Evolutionary conservation across 2,888 invertebrate species (phyloP).

Genomic region (Pterobdella sp.): DNA sequence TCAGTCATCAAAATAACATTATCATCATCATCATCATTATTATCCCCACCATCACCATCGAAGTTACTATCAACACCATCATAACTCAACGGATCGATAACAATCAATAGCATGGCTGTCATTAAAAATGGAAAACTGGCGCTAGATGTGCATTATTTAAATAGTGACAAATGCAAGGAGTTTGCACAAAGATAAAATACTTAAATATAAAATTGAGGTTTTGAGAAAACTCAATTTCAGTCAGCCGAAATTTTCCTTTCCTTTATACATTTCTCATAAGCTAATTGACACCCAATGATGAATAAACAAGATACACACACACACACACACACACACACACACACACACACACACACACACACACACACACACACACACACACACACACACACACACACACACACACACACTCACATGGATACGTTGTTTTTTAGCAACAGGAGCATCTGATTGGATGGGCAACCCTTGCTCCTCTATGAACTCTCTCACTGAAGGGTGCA

Average conservation of each 20-base stretch:
- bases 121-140: no score
- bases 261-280: no score
- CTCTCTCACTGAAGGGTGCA: conserved; percentile 4
- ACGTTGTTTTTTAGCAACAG: background rate
- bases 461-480: background rate
- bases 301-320: no score
- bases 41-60: background rate
- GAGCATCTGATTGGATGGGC: background rate
- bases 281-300: background rate
- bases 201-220: no score
- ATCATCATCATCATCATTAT: background rate
- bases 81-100: conserved; percentile 5
- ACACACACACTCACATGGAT: background rate
- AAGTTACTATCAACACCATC: background rate
- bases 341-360: conserved; percentile 13
- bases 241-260: no score
- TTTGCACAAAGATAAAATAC: no score
- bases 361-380: conserved; percentile 9
- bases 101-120: no score
- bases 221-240: no score
- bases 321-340: background rate
- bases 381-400: background rate
- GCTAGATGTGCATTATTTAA: no score
- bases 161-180: no score
- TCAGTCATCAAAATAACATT: conserved; percentile 1